Base-by-base conservation (phyloP, 1,140 invertebrate genomes). In the Tetramorium simillimum region DNA sequence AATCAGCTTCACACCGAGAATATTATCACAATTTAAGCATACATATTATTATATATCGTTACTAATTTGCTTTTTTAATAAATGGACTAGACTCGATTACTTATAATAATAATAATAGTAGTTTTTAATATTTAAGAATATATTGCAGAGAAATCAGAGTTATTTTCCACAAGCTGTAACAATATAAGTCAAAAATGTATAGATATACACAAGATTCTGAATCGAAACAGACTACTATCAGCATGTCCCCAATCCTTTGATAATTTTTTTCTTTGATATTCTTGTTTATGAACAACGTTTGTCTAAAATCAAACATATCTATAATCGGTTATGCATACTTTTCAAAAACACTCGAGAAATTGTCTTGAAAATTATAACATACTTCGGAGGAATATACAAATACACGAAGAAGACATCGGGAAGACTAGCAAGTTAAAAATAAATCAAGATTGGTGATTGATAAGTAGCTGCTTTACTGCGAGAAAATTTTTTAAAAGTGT, bases 51-150 rank as follows among this genome's bases (percentile, higher is more conserved):
- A 69, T 24, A 69, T 69, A 90, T 91, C 91, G 92, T 90, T 92
- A 92, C 90, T 93, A 93, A 95, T 95, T 95, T 93, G 94, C 92
- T 94, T 95, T 82, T 82, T 73, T 84, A 92, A 94, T 94, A 94
- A 94, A 92, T 95, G 94, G 95, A 95, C 95, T 95, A 95, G 95
- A 95, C 92, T 95, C 91, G 93, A 95, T 95, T 95, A 94, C 94
- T 95, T 95, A 95, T 94, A 92, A 92, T 95, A 94, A 76, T 40
- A 94, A 73, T 73, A 84, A 91, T 93, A 94, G 86, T 94, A 94
- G 86, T 90, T 92, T 91, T 91, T 91, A 87, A 93, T 86, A 90
- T 94, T 72, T 84, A 84, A 93, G 88, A 92, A 95, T 91, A 95
- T 91, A 92, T 93, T 92, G 92, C 93, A 94, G 93, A 89, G 88